phyloP scores from a whole-genome alignment of 64 coral and sea anemone genomes.

The Platygyra sinensis region DNA sequence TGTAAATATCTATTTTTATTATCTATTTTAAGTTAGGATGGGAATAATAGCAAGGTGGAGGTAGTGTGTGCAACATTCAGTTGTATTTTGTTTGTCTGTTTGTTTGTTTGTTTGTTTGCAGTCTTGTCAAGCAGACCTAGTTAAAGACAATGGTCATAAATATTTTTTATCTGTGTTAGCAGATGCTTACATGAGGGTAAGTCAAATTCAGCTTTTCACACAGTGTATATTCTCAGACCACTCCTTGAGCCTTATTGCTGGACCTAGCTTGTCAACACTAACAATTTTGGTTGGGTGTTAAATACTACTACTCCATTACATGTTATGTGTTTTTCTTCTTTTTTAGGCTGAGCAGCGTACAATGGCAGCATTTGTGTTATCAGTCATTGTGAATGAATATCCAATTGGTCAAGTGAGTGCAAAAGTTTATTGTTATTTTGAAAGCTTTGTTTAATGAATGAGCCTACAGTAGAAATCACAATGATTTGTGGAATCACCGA shows the following conservation, averaged over 20 bases:
- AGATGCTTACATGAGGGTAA: slow-evolving; percentile 93
- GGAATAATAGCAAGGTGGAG: no score
- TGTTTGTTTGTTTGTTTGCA: slow-evolving; percentile 18
- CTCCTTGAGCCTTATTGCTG: no score
- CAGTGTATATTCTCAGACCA: neutral
- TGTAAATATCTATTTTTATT: no score
- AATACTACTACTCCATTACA: no score
- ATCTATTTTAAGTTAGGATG: no score
- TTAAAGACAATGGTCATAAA: slow-evolving; percentile 98
- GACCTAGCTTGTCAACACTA: no score
- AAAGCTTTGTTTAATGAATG: no score
- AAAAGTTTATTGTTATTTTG: neutral
- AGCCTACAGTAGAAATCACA: no score
- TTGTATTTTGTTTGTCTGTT: no score
- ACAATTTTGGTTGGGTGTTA: no score
- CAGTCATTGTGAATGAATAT: slow-evolving; percentile 91
- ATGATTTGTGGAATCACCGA: no score
- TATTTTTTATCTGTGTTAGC: slow-evolving; percentile 96
- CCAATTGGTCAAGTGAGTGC: slow-evolving; percentile 78
- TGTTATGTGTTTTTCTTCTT: neutral
- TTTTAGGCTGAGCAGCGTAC: slow-evolving; percentile 91
- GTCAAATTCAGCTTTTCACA: neutral
- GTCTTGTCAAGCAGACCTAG: slow-evolving; percentile 98
- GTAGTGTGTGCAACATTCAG: neutral
- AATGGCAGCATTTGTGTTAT: slow-evolving; percentile 98